Base-by-base conservation (phyloP, 2,888 invertebrate species). In the Cheilosia pagana region DNA sequence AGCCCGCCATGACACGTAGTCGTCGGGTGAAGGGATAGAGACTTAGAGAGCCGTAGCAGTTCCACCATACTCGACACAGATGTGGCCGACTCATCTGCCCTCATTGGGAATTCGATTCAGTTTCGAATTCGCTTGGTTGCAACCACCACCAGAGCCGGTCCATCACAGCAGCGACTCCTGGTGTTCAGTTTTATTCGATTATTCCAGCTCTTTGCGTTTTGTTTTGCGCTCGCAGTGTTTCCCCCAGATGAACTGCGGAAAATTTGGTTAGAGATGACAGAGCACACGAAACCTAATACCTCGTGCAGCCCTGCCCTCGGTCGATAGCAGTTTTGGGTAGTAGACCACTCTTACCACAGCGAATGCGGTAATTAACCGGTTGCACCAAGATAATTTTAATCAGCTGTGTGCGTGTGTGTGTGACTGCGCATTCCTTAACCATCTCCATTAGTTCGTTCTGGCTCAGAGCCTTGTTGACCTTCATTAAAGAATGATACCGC, bases 331-430 rank as follows among this genome's bases (percentile, higher is more conserved):
- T 83, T 74, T 83, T 83, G 74, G 62, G 62, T 57, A 65, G 74
- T 70, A 65, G 70, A 74, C 78, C 78, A 74, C 63, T 65, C 48
- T 55, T 21, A 78, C 78, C 78, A 63, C 78, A 83, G 68, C 78
- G 78, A 83, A 74, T 78, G 78, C 83, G 83, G 78, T 83, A 83
- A 83, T 83, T 83, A 83, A 83, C 83, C 83, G 83, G 78, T 78
- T 83, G 83, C 83, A 83, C 78, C 78, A 83, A 78, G 83, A 83
- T 83, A 83, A 83, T 83, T 78, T 83, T 78, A 83, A 83, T 83
- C 83, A 83, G 78, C 68, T 83, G 28, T 25, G n/a, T 6, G 14
- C 35, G 23, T 35, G n/a, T 43, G 55, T 43, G n/a, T 50, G 55
- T 72, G 63, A 74, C 43, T 83, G 78, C 78, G 59, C 68, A 77